Percentiles rank a stretch among this genome's conserved stretches.
These are phyloP conservation scores for Tachyglossus aculeatus DNA, from an alignment of 2,797 vertebrate species.

Conservation along the genomic window DNA sequence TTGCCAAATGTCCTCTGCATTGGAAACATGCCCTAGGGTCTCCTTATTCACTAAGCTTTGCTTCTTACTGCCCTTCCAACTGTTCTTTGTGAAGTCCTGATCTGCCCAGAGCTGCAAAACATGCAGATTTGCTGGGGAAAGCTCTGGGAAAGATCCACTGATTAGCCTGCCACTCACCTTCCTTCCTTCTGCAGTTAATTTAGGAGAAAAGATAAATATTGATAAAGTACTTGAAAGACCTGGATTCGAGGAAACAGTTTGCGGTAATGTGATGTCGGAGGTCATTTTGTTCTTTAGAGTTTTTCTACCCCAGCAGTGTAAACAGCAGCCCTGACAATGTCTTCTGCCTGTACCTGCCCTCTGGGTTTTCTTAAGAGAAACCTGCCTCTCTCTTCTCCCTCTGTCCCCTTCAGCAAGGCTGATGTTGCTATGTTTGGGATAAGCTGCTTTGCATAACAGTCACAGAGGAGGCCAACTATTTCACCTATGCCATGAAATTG, in stretches of 20 bases:
- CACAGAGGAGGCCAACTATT: not conserved
- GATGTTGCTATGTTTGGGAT: not conserved
- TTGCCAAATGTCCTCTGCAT: not conserved
- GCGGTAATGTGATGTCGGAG: not conserved
- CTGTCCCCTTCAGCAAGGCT: not conserved
- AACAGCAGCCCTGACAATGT: not conserved
- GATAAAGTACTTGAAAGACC: slow-evolving; percentile 12
- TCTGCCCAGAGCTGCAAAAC: not conserved
- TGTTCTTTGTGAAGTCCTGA: not conserved
- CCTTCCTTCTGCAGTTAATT: not conserved
- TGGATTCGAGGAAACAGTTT: not conserved
- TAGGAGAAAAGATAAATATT: slow-evolving; percentile 3
- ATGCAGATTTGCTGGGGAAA: not conserved
- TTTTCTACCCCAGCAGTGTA: slow-evolving; percentile 12
- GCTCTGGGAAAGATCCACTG: not conserved
- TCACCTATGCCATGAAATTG: not conserved
- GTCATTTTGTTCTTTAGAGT: slow-evolving; percentile 36
- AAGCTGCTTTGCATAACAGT: not conserved
- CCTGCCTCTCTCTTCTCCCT: slow-evolving; percentile 19
- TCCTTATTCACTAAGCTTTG: rapidly evolving
- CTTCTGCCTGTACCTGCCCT: slow-evolving; percentile 6
- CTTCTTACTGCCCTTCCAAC: not conserved
- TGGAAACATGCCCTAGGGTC: not conserved
- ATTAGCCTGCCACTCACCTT: not conserved
- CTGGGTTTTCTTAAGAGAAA: slow-evolving; percentile 42